Percentiles rank a stretch among this genome's conserved stretches.
Conservation (phyloP, 1,140 invertebrate species). For the Drosophila trapezifrons region DNA sequence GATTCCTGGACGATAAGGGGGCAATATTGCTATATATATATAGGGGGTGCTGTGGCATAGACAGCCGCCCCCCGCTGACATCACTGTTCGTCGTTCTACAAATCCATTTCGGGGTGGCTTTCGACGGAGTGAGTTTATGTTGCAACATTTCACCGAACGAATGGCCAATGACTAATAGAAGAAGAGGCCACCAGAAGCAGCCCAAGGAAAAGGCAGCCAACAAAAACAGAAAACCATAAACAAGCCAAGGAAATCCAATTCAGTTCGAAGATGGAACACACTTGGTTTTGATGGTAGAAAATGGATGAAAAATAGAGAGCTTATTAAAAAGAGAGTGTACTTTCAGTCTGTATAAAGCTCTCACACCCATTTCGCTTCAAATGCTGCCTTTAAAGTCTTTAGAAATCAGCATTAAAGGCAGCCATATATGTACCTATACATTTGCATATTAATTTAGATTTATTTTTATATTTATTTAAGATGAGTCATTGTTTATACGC, state of each 20-base stretch:
- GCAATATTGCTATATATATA: not conserved
- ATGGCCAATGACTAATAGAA: slow-evolving; percentile 69
- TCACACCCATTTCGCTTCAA: not conserved
- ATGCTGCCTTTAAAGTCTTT: not conserved
- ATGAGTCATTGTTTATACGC: slow-evolving; percentile 15
- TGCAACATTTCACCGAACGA: slow-evolving; percentile 60
- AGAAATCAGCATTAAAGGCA: not conserved
- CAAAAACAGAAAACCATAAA: slow-evolving; percentile 23
- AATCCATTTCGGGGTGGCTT: slow-evolving; percentile 31
- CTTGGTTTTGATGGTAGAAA: not conserved
- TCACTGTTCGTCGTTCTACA: slow-evolving; percentile 32
- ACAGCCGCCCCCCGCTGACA: slow-evolving; percentile 41
- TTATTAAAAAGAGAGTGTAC: not conserved
- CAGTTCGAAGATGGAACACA: slow-evolving; percentile 12
- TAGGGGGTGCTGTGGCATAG: not conserved
- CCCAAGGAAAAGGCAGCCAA: not conserved
- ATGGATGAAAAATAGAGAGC: not conserved
- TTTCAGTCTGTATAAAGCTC: not conserved
- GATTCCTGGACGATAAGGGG: slow-evolving; percentile 7
- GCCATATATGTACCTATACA: slow-evolving; percentile 1
- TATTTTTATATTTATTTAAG: slow-evolving; percentile 12
- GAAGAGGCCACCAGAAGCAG: slow-evolving; percentile 8
- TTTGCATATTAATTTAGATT: slow-evolving; percentile 13
- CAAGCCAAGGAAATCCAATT: not conserved
- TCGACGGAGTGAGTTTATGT: slow-evolving; percentile 37